Evolutionary conservation across 2,888 invertebrate genomes (phyloP), one percentile per base, ranked within the genome.

Genomic region (Ectemnius lituratus): DNA sequence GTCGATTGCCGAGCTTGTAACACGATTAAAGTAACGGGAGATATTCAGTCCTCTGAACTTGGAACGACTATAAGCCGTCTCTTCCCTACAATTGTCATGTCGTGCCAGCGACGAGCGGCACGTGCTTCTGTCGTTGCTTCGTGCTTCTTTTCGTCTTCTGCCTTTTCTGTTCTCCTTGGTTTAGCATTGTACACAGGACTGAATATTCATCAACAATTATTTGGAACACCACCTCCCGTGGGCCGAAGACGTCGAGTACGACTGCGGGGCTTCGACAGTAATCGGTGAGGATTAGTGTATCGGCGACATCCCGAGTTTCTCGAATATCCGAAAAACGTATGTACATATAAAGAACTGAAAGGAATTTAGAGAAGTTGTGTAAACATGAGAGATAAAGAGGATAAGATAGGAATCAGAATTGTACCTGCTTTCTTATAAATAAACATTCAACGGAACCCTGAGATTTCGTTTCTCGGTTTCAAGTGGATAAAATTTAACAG

Each of bases 21-120:
- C 37, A 37, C 37, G 37, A 37, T 37, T 37, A 18, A 11, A 18
- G 46, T 47, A 14, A 66, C 28, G 62, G 27, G 56, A 73, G 16
- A 64, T 20, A 27, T 52, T 62, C 6, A 65, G 69, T 78, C 82
- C 81, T 76, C 78, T 77, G 81, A 83, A 82, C 75, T 79, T 83
- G 83, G 78, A 74, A 81, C 75, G 61, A 67, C 62, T 47, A 67
- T 62, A 59, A 68, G 58, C 66, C 64, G 62, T 62, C 70, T 68
- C 23, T 23, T 23, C 23, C 23, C 46, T 13, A 57, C 18, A 45
- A 16, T 62, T 63, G 13, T 23, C 23, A 23, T 71, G 56, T 58
- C 65, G 63, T 67, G 23, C 23, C 70, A 56, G 57, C 67, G 67
- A 75, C 68, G 58, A 80, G 52, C 62, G 69, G 62, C 69, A 72